These are phyloP conservation scores for Charadrius vociferus DNA, from an alignment of 2,113 vertebrate species.

Conservation along the genomic window DNA sequence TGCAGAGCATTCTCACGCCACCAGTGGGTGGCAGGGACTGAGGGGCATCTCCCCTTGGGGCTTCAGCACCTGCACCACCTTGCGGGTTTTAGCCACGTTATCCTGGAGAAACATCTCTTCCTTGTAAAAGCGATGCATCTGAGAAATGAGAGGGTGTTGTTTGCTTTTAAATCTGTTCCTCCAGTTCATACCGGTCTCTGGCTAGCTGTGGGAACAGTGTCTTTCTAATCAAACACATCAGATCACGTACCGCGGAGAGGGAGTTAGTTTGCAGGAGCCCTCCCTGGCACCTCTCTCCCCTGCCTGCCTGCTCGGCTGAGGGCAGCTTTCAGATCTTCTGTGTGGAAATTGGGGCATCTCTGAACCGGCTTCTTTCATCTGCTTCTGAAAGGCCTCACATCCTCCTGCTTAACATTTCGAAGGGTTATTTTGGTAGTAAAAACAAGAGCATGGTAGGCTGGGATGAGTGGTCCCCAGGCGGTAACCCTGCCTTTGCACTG, in stretches of 20 bases:
- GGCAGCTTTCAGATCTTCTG: not conserved
- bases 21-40: not conserved
- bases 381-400: not conserved
- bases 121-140: not conserved
- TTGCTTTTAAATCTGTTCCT: not conserved
- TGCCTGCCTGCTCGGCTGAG: not conserved
- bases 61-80: not conserved
- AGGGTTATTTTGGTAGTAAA: not conserved
- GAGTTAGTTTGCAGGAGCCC: not conserved
- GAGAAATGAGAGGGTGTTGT: not conserved
- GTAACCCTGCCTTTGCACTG: not conserved
- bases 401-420: not conserved
- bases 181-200: fast-evolving
- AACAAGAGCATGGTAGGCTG: not conserved
- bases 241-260: not conserved
- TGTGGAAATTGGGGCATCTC: constrained; percentile 1
- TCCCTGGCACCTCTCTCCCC: not conserved
- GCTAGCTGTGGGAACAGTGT: not conserved
- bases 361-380: not conserved
- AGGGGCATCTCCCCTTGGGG: not conserved
- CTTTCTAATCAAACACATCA: not conserved
- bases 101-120: not conserved
- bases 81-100: fast-evolving
- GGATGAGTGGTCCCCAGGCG: not conserved
- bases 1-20: not conserved